phyloP scores from a whole-genome alignment of 53 echinoderm and acorn worm genomes.

The Patiria pectinifera region DNA sequence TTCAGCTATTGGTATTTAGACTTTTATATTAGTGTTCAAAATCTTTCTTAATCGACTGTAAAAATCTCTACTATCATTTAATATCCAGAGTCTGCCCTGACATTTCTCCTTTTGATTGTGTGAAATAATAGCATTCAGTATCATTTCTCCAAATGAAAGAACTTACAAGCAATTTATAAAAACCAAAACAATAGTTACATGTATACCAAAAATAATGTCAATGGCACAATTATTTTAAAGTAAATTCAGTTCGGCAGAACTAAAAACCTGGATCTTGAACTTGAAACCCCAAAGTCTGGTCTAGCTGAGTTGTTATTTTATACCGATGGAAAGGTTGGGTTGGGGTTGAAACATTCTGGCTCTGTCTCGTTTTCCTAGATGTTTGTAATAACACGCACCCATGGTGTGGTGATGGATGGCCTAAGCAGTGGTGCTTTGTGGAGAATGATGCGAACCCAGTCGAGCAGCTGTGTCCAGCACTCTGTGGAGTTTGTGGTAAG shows the following conservation, averaged over 20 bases:
- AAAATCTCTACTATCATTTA: too few relatives aligned
- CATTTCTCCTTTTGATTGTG: too few relatives aligned
- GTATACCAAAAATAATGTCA: too few relatives aligned
- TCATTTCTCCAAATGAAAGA: too few relatives aligned
- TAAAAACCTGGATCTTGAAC: not conserved
- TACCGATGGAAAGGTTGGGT: not conserved
- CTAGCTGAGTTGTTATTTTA: not conserved
- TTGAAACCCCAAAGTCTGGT: not conserved
- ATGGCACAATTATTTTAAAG: not conserved
- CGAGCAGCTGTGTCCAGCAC: constrained; percentile 90
- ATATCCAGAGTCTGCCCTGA: too few relatives aligned
- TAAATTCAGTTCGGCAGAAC: not conserved
- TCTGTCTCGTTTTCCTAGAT: constrained; percentile 63
- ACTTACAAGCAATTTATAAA: too few relatives aligned
- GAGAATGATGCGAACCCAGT: constrained; percentile 93
- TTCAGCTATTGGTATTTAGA: too few relatives aligned
- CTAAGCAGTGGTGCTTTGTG: constrained; percentile 92
- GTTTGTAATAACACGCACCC: constrained; percentile 95
- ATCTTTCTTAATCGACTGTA: too few relatives aligned
- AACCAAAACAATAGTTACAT: too few relatives aligned
- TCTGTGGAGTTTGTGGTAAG: constrained; percentile 98
- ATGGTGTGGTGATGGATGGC: constrained; percentile 98
- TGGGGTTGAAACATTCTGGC: not conserved
- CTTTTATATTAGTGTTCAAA: too few relatives aligned
- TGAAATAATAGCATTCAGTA: too few relatives aligned